Base-by-base conservation (phyloP, 2,113 vertebrate species). In the Anser brachyrhynchus region DNA sequence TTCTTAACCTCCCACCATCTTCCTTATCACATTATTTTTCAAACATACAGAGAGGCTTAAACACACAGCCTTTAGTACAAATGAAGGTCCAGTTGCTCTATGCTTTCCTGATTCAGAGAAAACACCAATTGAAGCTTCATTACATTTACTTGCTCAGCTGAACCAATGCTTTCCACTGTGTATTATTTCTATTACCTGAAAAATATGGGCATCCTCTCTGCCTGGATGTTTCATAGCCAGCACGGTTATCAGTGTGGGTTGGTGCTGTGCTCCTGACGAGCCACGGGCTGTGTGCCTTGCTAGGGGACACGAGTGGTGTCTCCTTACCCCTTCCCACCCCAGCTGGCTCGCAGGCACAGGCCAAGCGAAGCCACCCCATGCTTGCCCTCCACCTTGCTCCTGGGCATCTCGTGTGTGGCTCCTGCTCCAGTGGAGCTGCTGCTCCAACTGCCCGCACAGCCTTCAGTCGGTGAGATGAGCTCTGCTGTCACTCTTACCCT, bases 371-470 rank as follows among this genome's bases (percentile, higher is more conserved):
- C 28, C 6, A 2, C 37, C 23, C 43, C 8, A 8, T 46, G 29
- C 39, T n/a, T 0, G 0, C 33, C 17, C 19, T 51, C 26, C 52
- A 15, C n/a, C 28, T 80, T 35, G 21, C 43, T 73, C 29, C 3
- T 1, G 10, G 33, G 33, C 1, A 0, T 55, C 72, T 29, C 67
- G 1, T 2, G 22, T 20, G 6, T 16, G 33, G 23, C 13, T 76
- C 31, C 51, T 5, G 3, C n/a, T 55, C 11, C 5, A 23, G 21
- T 39, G 0, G 0, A 22, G 8, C 7, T 54, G 28, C 21, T 76
- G 35, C 79, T 86, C 37, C 3, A 13, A 2, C 20, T 5, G 4
- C n/a, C 20, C 43, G 61, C 33, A 1, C 3, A 0, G 46, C 35
- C 52, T 44, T 71, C 41, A 6, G 8, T 23, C 3, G 1, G 22